Base-by-base conservation (phyloP, 2,888 invertebrate genomes). In the Latrodectus elegans region DNA sequence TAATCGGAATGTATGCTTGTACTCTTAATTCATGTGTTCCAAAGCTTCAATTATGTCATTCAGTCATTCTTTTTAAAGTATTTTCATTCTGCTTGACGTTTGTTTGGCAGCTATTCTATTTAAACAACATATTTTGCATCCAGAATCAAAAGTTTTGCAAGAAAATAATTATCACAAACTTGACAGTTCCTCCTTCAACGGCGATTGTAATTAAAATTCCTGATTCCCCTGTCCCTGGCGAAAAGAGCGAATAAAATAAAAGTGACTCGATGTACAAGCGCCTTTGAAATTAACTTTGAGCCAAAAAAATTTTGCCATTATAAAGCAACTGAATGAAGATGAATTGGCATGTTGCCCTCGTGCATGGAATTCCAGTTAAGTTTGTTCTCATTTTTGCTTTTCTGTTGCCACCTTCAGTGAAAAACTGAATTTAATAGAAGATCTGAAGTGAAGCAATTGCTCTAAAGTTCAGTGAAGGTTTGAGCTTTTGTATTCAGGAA, bases 201-300 rank as follows among this genome's bases (percentile, higher is more conserved):
- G n/a, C n/a, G 60, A n/a, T 38, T 60, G 60, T 60, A 60, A 60
- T 60, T 60, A 60, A 60, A 60, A 60, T 60, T 15, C 60, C 60
- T 15, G 60, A n/a, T n/a, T 8, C 60, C n/a, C 60, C 6, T 15
- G 6, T 12, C 12, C 60, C n/a, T 60, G 60, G 12, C 60, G n/a
- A 15, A n/a, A 60, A 60, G 60, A 4, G 14, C 6, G n/a, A 60
- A 60, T 60, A 60, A 60, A 60, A 60, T 12, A 60, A 60, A 9
- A 60, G n/a, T 60, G 10, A 6, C n/a, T 15, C n/a, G 60, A n/a
- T 15, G 14, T 60, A 60, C 60, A 38, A 6, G 60, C n/a, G 60
- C n/a, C n/a, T 60, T 60, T 60, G 60, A 60, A 60, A 60, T 60
- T 60, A 60, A 60, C 60, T 60, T 60, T 60, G n/a, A 60, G 12